Base-by-base conservation (phyloP, 2,113 vertebrate species). In the Heterotilapia buettikoferi region DNA sequence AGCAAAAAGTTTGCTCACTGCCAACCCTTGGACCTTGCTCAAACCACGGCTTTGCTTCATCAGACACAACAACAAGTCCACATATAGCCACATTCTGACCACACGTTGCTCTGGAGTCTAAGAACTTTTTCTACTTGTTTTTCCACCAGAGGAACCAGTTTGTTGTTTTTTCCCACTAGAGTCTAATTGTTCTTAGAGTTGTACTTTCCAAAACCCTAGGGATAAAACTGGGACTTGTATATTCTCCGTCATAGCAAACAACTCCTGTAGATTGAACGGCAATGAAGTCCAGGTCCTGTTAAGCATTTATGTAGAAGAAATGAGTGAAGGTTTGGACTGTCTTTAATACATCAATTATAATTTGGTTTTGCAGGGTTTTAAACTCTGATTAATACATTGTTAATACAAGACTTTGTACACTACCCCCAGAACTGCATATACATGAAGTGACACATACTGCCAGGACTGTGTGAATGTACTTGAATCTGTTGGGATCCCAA, bases 151-250 rank as follows among this genome's bases (percentile, higher is more conserved):
- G 24, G 9, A 19, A 50, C 71, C 43, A 19, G 16, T 12, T 47
- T 11, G 68, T 73, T 63, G 24, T 1, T 73, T 45, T 18, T 0
- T 0, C 2, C 43, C 3, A 76, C 0, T 29, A 50, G 13, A 45
- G 26, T 78, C 26, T 3, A 52, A 50, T 33, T 31, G 26, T 52
- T 78, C 26, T 52, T 31, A 12, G 73, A 33, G 5, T 78, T n/a
- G 16, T 29, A 29, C 2, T 78, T 50, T 52, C 73, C 73, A 52
- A n/a, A 78, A 4, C 45, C 73, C 7, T 2, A 7, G 2, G 43
- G 9, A 26, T 47, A 45, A 47, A 47, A 47, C 68, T 76, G 6
- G 19, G 61, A 66, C 61, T 66, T 66, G 4, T 38, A 66, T 66
- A 38, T 66, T 2, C 61, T 38, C 18, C 10, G 6, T n/a, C 61